Percentiles rank a stretch among this genome's conserved stretches.
Conservation (phyloP, 1,140 invertebrate species). For the Grapholita molesta region DNA sequence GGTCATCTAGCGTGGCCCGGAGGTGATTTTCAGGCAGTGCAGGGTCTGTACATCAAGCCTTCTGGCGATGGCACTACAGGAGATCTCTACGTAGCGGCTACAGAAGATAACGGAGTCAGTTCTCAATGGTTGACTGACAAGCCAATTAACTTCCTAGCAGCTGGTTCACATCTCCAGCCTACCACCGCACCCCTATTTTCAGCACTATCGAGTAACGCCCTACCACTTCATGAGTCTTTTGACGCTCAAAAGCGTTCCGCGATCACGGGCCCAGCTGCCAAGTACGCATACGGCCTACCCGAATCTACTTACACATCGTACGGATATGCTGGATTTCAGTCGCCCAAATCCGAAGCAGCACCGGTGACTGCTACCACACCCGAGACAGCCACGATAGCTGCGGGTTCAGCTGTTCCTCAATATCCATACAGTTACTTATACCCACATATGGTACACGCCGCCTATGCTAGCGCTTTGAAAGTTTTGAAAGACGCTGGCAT, state of each 20-base stretch:
- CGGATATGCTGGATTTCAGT: not conserved
- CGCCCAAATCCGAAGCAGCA: not conserved
- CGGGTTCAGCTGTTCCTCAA: conserved; percentile 20
- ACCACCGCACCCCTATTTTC: conserved; percentile 32
- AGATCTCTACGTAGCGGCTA: conserved; percentile 66
- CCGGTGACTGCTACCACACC: not conserved
- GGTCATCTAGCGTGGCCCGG: not conserved
- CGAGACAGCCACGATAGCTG: not conserved
- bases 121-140: conserved; percentile 62
- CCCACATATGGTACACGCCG: conserved; percentile 52
- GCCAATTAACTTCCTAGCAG: conserved; percentile 56
- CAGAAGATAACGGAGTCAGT: conserved; percentile 59
- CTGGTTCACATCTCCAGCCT: conserved; percentile 28
- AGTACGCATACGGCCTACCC: conserved; percentile 48
- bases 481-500: conserved; percentile 37
- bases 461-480: conserved; percentile 47
- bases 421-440: conserved; percentile 56
- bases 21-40: conserved; percentile 50
- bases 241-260: conserved; percentile 46
- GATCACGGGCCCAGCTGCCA: conserved; percentile 38
- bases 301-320: conserved; percentile 26
- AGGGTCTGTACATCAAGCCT: conserved; percentile 59
- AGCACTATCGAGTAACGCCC: conserved; percentile 25
- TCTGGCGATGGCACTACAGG: conserved; percentile 61
- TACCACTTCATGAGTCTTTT: conserved; percentile 37